phyloP scores from a whole-genome alignment of 2,888 invertebrate genomes.

The Cotesia congregata region DNA sequence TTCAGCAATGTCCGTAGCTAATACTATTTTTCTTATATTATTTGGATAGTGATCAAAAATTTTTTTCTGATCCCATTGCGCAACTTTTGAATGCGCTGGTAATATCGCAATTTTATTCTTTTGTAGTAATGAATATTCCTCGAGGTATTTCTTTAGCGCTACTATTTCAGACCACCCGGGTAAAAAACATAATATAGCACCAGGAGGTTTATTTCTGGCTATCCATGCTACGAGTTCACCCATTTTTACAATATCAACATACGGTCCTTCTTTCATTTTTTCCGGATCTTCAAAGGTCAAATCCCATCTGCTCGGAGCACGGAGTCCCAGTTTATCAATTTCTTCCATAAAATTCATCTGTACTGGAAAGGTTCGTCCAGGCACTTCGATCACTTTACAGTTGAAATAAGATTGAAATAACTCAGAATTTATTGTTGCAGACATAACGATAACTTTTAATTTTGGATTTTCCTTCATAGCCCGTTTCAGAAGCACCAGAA shows the following conservation, averaged over 20 bases:
- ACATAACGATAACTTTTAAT: slow-evolving; percentile 79
- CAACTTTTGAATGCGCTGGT: slow-evolving; percentile 75
- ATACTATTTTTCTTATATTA: slow-evolving; percentile 77
- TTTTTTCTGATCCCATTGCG: slow-evolving; percentile 57
- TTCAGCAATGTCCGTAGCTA: slow-evolving; percentile 81
- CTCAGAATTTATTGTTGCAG: slow-evolving; percentile 78
- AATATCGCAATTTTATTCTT: slow-evolving; percentile 67
- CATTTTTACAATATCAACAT: slow-evolving; percentile 72
- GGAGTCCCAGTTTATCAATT: slow-evolving; percentile 56
- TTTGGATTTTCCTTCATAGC: slow-evolving; percentile 72
- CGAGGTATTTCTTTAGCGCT: slow-evolving; percentile 71
- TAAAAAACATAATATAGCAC: slow-evolving; percentile 81
- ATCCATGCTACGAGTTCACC: slow-evolving; percentile 73
- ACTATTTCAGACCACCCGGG: slow-evolving; percentile 84
- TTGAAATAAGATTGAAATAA: slow-evolving; percentile 75
- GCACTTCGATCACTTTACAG: slow-evolving; percentile 72
- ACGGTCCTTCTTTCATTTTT: slow-evolving; percentile 57
- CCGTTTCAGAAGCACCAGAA: slow-evolving; percentile 75
- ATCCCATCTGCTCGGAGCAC: slow-evolving; percentile 45
- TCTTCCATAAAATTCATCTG: slow-evolving; percentile 74
- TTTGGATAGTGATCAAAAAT: slow-evolving; percentile 66
- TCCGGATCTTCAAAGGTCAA: slow-evolving; percentile 52
- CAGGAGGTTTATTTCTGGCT: slow-evolving; percentile 74
- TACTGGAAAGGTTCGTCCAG: slow-evolving; percentile 77
- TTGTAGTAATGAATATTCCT: slow-evolving; percentile 59